Evolutionary conservation across 2,797 vertebrate genomes (phyloP).

Genomic region (Todus mexicanus): DNA sequence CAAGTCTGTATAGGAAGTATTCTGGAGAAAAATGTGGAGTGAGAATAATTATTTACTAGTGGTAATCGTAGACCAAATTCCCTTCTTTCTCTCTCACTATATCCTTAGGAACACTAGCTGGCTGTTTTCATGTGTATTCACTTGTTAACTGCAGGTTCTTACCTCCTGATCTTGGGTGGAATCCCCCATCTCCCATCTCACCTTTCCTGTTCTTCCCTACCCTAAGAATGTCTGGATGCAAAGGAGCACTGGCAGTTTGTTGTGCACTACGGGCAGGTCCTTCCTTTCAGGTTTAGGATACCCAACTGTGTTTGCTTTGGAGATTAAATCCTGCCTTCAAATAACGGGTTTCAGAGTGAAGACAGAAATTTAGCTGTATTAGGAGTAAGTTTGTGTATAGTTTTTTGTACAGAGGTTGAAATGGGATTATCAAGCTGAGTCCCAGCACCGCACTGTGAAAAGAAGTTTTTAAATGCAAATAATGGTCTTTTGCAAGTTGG

Average conservation of each 20-base stretch:
- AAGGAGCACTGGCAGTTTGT: neutral
- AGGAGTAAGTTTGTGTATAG: neutral
- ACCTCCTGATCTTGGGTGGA: neutral
- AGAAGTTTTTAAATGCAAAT: neutral
- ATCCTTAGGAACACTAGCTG: neutral
- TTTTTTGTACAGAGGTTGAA: neutral
- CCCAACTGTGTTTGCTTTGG: neutral
- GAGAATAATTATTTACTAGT: neutral
- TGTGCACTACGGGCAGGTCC: neutral
- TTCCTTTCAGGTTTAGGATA: neutral
- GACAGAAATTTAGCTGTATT: neutral
- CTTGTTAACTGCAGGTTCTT: neutral
- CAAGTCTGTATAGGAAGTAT: neutral
- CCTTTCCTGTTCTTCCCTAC: neutral
- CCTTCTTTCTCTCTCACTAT: neutral
- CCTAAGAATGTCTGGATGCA: neutral
- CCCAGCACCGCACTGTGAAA: neutral
- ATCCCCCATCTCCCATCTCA: neutral
- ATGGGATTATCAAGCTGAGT: neutral
- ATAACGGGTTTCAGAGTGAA: neutral
- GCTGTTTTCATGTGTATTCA: neutral
- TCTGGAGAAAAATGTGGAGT: neutral
- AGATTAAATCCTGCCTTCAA: neutral
- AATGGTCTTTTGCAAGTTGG: neutral
- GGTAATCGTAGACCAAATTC: neutral